Conservation (phyloP, 2,113 vertebrate genomes). For the Litocranius walleri region DNA sequence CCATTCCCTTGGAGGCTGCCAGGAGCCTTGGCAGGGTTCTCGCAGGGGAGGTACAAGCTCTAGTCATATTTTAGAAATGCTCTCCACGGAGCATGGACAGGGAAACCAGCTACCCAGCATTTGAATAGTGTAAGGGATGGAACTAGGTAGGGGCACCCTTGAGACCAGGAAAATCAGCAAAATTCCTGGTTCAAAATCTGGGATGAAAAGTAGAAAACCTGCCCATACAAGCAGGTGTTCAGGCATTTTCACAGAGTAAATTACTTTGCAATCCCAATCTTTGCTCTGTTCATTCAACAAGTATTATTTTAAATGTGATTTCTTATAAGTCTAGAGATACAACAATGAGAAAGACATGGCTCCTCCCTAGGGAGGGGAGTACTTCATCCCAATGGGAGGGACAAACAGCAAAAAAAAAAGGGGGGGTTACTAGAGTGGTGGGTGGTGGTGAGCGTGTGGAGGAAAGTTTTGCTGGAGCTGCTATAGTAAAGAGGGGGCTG, state of each 20-base stretch:
- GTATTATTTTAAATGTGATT: neutral
- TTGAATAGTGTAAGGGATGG: neutral
- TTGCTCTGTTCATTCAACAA: neutral
- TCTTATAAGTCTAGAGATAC: neutral
- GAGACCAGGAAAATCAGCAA: neutral
- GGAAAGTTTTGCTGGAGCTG: neutral
- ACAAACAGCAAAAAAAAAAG: neutral
- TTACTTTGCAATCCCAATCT: neutral
- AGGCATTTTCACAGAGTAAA: neutral
- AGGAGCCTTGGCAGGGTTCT: neutral
- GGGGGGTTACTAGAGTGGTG: neutral
- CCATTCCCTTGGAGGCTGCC: neutral
- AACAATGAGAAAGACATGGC: neutral
- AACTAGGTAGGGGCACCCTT: neutral
- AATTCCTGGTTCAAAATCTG: neutral
- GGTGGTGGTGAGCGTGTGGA: rapidly evolving
- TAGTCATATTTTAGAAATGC: neutral
- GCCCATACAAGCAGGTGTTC: neutral
- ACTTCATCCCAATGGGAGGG: neutral
- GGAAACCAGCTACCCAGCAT: neutral
- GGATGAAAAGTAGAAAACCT: neutral
- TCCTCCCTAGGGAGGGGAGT: neutral
- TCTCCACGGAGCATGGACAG: neutral
- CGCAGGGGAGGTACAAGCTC: neutral
- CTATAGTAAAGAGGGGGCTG: neutral